phyloP scores from a whole-genome alignment of 2,888 invertebrate genomes.

The Steinernema carpocapsae region DNA sequence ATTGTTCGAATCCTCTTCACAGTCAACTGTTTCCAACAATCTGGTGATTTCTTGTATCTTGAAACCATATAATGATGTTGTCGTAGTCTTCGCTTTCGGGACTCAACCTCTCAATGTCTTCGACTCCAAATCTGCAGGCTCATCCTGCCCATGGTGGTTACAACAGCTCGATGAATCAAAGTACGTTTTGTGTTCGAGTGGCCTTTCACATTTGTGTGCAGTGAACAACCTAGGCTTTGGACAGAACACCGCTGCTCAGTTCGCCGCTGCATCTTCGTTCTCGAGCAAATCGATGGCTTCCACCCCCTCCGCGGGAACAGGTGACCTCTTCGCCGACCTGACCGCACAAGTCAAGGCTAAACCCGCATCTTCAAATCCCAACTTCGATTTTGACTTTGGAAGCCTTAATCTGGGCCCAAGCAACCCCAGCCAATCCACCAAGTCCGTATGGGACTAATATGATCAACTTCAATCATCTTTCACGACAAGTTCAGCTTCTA shows the following conservation, averaged over 20 bases:
- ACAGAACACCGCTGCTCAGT: not conserved
- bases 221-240: too few species aligned
- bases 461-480: not conserved
- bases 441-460: not conserved
- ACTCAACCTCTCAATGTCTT: too few species aligned
- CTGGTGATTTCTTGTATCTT: too few species aligned
- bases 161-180: too few species aligned
- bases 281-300: not conserved
- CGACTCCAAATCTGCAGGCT: too few species aligned
- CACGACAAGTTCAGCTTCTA: too few species aligned
- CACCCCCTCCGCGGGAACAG: not conserved
- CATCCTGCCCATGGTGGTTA: too few species aligned
- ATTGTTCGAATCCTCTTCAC: conserved; percentile 45
- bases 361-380: not conserved
- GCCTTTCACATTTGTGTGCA: too few species aligned
- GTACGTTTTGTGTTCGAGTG: too few species aligned
- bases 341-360: not conserved
- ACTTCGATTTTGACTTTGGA: not conserved
- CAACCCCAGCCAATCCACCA: not conserved
- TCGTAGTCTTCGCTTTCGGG: too few species aligned
- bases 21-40: conserved; percentile 1
- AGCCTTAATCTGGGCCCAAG: not conserved
- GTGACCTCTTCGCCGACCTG: not conserved
- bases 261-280: not conserved
- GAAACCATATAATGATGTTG: too few species aligned